A percentile compares a stretch with the other conserved stretches of the same genome.
phyloP scores from a whole-genome alignment of 2,797 vertebrate genomes.

The Sciurus vulgaris region DNA sequence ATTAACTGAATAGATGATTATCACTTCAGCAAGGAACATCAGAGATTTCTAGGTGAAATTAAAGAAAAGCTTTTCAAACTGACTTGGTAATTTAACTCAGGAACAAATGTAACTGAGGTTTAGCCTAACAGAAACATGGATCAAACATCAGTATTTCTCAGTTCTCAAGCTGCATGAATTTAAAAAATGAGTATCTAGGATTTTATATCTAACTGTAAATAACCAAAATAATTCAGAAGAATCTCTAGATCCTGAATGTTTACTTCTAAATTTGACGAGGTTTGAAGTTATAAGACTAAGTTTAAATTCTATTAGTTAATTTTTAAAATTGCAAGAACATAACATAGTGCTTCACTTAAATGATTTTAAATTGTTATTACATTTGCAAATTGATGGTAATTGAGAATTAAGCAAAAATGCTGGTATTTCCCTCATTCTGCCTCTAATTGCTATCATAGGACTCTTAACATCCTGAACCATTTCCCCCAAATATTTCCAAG shows the following conservation, averaged over 20 bases:
- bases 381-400: neutral
- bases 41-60: neutral
- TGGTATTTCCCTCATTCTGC: neutral
- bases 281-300: neutral
- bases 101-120: constrained; percentile 42
- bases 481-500: neutral
- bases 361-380: neutral
- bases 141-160: neutral
- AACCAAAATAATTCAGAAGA: neutral
- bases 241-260: neutral
- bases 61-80: constrained; percentile 14
- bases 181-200: neutral
- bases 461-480: neutral
- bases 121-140: neutral
- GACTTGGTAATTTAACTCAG: constrained; percentile 35
- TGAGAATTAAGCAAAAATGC: neutral
- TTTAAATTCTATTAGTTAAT: constrained; percentile 25
- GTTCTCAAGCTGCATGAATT: neutral
- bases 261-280: constrained; percentile 6
- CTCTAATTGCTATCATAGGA: neutral
- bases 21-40: neutral
- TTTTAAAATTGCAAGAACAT: neutral
- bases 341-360: neutral
- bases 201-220: neutral
- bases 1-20: constrained; percentile 31